These are phyloP conservation scores for Coleophora flavipennella DNA, from an alignment of 2,888 invertebrate species.

Conservation along the genomic window DNA sequence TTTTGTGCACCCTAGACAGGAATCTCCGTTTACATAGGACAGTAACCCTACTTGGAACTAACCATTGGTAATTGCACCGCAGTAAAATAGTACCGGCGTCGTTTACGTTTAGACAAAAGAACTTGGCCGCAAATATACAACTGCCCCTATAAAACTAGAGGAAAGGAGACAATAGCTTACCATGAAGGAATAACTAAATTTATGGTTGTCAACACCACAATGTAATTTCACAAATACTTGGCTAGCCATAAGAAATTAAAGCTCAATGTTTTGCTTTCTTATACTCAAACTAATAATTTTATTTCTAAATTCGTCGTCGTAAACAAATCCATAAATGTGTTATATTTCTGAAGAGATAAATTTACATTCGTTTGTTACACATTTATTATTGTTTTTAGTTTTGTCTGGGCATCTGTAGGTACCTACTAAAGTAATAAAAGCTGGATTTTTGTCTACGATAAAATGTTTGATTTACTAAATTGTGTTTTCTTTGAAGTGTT, in stretches of 20 bases:
- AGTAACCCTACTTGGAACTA: constrained; percentile 35
- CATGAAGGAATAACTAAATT: constrained; percentile 27
- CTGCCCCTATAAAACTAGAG: constrained; percentile 45
- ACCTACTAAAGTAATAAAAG: too few species aligned
- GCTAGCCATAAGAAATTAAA: constrained; percentile 30
- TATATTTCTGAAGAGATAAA: too few species aligned
- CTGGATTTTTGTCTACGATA: too few species aligned
- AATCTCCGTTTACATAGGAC: too few species aligned
- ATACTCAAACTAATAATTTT: neutral
- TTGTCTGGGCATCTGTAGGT: too few species aligned
- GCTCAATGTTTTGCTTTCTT: constrained; percentile 27
- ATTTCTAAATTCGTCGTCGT: too few species aligned
- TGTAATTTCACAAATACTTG: constrained; percentile 27
- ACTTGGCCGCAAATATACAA: constrained; percentile 54
- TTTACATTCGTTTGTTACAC: too few species aligned
- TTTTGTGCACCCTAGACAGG: too few species aligned
- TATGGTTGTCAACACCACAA: constrained; percentile 55
- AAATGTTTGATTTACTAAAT: too few species aligned
- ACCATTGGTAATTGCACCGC: constrained; percentile 33
- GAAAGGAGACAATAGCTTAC: constrained; percentile 40
- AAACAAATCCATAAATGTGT: too few species aligned
- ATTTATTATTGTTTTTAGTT: too few species aligned
- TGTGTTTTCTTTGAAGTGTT: too few species aligned
- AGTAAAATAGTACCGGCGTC: constrained; percentile 40
- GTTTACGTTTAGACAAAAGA: constrained; percentile 40